Evolutionary conservation across 2,888 invertebrate species (phyloP).

Genomic region (Drymonia ruficornis): DNA sequence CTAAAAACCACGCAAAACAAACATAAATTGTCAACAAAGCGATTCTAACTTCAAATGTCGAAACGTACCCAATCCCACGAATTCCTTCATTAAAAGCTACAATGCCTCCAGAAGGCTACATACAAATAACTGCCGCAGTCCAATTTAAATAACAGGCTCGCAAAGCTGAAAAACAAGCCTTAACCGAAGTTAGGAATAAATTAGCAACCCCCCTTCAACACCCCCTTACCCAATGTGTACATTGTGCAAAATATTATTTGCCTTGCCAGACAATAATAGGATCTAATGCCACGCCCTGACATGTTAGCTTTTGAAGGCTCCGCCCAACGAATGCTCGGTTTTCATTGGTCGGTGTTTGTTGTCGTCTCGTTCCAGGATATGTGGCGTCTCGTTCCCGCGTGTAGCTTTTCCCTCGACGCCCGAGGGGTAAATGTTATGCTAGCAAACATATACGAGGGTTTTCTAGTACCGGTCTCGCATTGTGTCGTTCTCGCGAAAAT

Average conservation of each 20-base stretch:
- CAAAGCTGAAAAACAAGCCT: constrained; percentile 85
- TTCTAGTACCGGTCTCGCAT: constrained; percentile 74
- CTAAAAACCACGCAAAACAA: constrained; percentile 2
- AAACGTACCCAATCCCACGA: constrained; percentile 43
- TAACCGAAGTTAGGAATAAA: constrained; percentile 85
- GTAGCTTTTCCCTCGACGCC: constrained; percentile 81
- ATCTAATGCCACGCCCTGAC: constrained; percentile 83
- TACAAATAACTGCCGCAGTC: constrained; percentile 80
- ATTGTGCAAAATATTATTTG: constrained; percentile 90
- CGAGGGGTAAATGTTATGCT: constrained; percentile 85
- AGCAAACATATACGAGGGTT: constrained; percentile 84
- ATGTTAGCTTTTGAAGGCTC: constrained; percentile 80
- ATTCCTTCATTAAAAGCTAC: constrained; percentile 79
- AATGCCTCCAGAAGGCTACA: constrained; percentile 71
- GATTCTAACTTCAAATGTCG: constrained; percentile 41
- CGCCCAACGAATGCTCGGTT: constrained; percentile 57
- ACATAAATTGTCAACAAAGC: constrained; percentile 40
- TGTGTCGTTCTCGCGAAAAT: constrained; percentile 70
- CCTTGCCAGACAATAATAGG: constrained; percentile 87
- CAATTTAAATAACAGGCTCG: constrained; percentile 85
- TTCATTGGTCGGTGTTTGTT: constrained; percentile 61
- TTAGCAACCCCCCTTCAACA: constrained; percentile 74
- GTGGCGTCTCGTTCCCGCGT: constrained; percentile 54
- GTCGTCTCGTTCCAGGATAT: constrained; percentile 47
- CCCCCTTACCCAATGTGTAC: constrained; percentile 86